Base-by-base conservation (phyloP, 2,113 vertebrate species). In the Lanius collurio region DNA sequence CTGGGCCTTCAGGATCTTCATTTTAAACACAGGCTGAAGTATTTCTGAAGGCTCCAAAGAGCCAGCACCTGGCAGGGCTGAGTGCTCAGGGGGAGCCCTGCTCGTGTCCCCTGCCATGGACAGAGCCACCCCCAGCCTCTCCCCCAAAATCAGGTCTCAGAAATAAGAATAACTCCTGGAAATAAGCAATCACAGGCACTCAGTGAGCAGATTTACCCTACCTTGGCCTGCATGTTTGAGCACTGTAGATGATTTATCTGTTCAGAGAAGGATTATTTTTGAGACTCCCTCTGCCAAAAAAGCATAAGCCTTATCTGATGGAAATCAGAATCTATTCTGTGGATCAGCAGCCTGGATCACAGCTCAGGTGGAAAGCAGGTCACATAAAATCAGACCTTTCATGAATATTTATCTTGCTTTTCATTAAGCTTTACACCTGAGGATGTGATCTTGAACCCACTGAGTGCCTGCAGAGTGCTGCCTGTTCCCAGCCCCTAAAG, bases 231-330 rank as follows among this genome's bases (percentile, higher is more conserved):
- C 68, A 8, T 47, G 85, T 93, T 23, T 22, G 71, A 96, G 85
- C 0, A 31, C 93, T 96, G 92, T 57, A 81, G 90, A 75, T 71
- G 76, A 87, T 90, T 96, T 93, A 96, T 90, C 96, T 94, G 83
- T 94, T 96, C 93, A 95, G 90, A 33, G 87, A n/a, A 60, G 90
- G 94, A 97, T 96, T 97, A 95, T 87, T 95, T 95, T 39, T 94
- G 90, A 95, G 93, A 90, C n/a, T 93, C 80, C 75, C 64, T 68
- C 64, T 60, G 76, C 92, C 90, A 87, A 77, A 92, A 93, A 88
- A 46, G 37, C 19, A 30, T 95, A 94, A 90, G 86, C 88, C 56
- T 87, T 96, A 94, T 96, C 96, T 90, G 55, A 94, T 81, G 93
- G 92, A 95, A 97, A 95, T 96, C 96, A 78, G 92, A 93, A 92